Base-by-base conservation (phyloP, 37 sponge, comb jelly and placozoan species). In the Agelas oroides region DNA sequence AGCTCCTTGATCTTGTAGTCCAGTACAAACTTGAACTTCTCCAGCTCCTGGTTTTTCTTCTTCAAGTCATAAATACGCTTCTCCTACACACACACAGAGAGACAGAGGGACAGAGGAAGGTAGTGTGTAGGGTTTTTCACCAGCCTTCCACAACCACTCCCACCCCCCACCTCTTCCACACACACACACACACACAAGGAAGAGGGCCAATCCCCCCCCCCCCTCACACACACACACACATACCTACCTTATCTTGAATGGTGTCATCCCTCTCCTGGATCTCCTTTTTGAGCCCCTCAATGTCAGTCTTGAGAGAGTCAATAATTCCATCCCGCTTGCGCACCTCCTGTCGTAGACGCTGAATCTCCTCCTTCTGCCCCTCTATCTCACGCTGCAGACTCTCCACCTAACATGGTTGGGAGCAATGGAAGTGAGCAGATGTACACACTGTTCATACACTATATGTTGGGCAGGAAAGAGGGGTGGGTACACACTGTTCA, bases 1-100 rank as follows among this genome's bases (percentile, higher is more conserved):
- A 96, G 89, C 74, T 98, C 99, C 78, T 96, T 96, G 84, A 98
- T 98, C 87, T 98, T 98, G 93, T 96, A 98, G 81, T 98, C 99
- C 41, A 98, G 83, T 23, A 98, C 99, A 90, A 98, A 98, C 79
- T 98, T 98, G 87, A 98, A 98, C 84, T 98, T 98, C 86, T 98
- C 99, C 67, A 98, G 74, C 82, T 98, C 99, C 79, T 98, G 99
- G 55, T 98, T 98, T 75, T 98, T 98, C 93, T 98, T 98, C 91
- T 96, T 96, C 65, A 98, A 66, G 65, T 98, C 99, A 70, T 96
- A 96, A 61, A 98, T 98, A 21, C 97, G 81, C 75, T 96, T 98
- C 87, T 98, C 99, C 86, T 95, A 65, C 18, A 77, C 8, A 24
- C 21, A 21, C 33, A 56, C 34, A 38, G 37, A 65, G 15, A n/a